A percentile compares a stretch with the other conserved stretches of the same genome.
Conservation (phyloP, 2,113 vertebrate genomes). For the Genyomyrus donnyi region DNA sequence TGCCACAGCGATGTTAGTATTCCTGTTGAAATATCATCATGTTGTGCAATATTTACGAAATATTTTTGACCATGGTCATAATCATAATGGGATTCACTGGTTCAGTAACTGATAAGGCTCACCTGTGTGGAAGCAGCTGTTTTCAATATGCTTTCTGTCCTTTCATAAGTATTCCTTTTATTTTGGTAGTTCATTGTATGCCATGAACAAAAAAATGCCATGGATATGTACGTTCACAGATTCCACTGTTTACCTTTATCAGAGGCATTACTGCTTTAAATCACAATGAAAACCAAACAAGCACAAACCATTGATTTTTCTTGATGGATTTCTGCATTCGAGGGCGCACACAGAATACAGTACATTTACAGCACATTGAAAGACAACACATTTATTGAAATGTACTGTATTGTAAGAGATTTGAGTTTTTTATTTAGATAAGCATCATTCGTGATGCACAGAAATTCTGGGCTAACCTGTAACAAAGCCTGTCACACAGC, state of each 20-base stretch:
- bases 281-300: neutral
- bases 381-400: constrained; percentile 90
- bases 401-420: constrained; percentile 96
- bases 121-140: neutral
- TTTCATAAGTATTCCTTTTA: neutral
- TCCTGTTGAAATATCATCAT: neutral
- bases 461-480: constrained; percentile 72
- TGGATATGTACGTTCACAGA: neutral
- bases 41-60: neutral
- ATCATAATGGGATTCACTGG: neutral
- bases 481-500: constrained; percentile 41
- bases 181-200: neutral
- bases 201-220: neutral
- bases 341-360: neutral
- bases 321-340: neutral
- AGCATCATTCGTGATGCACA: constrained; percentile 94
- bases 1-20: neutral
- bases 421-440: constrained; percentile 85
- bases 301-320: neutral
- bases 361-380: neutral
- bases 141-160: neutral
- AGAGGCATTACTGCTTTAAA: neutral
- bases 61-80: neutral
- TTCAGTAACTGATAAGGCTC: neutral
- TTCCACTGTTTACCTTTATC: neutral